phyloP scores from a whole-genome alignment of 2,888 invertebrate genomes.

The Lobophora halterata region DNA sequence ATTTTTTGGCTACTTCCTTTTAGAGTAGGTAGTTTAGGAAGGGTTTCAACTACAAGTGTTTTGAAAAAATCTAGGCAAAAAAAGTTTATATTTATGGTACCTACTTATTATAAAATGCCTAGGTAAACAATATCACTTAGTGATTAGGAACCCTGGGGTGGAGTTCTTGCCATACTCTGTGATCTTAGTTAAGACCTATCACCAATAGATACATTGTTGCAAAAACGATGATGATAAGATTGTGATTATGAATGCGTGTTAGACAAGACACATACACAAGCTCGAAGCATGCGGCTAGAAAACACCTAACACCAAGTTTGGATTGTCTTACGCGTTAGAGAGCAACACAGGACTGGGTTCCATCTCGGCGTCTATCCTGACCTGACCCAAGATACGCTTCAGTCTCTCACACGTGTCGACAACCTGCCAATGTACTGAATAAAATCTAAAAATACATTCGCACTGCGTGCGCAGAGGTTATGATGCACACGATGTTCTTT shows the following conservation, averaged over 20 bases:
- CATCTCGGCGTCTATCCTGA: slow-evolving; percentile 49
- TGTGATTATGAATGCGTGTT: slow-evolving; percentile 35
- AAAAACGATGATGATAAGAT: no score
- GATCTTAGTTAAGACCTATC: no score
- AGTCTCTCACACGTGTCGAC: slow-evolving; percentile 62
- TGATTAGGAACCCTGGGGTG: no score
- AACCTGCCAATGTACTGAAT: slow-evolving; percentile 69
- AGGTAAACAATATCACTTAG: no score
- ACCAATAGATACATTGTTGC: no score
- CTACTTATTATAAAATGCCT: no score
- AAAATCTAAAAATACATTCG: slow-evolving; percentile 74
- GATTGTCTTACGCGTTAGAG: slow-evolving; percentile 66
- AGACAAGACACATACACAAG: slow-evolving; percentile 41
- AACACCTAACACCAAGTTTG: slow-evolving; percentile 41
- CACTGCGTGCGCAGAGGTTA: slow-evolving; percentile 71
- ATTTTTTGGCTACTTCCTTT: slow-evolving; percentile 1
- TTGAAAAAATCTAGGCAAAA: slow-evolving; percentile 27
- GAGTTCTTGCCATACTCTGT: no score
- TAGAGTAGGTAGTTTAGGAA: slow-evolving; percentile 1
- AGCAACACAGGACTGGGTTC: slow-evolving; percentile 59
- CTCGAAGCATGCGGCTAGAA: slow-evolving; percentile 41
- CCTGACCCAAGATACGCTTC: slow-evolving; percentile 43
- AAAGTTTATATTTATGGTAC: no score
- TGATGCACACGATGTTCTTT: slow-evolving; percentile 49
- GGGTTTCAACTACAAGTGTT: slow-evolving; percentile 1